These are phyloP conservation scores for Osmoderma eremita DNA, from an alignment of 2,888 invertebrate species.

Conservation along the genomic window DNA sequence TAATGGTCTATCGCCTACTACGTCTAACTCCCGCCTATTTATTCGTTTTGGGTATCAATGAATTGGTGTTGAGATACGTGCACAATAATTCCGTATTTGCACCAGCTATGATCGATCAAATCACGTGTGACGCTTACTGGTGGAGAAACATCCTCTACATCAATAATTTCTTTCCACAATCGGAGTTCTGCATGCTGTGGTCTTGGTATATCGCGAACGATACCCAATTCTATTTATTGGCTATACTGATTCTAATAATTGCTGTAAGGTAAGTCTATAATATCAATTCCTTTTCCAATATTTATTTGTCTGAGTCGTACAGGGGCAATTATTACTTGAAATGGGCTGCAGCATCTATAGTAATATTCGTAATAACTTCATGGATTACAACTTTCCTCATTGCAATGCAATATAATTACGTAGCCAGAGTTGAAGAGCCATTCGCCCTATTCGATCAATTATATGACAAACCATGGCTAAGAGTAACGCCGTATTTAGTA, in stretches of 20 bases:
- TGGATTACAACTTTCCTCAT: slow-evolving; percentile 81
- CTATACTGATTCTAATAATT: slow-evolving; percentile 72
- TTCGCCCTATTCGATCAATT: slow-evolving; percentile 85
- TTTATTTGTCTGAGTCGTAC: not conserved
- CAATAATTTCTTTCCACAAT: slow-evolving; percentile 80
- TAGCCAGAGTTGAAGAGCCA: slow-evolving; percentile 79
- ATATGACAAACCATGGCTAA: slow-evolving; percentile 86
- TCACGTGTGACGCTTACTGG: slow-evolving; percentile 82
- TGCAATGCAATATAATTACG: slow-evolving; percentile 79
- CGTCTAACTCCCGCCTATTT: slow-evolving; percentile 85
- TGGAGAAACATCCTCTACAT: slow-evolving; percentile 87
- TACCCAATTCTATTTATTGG: slow-evolving; percentile 80
- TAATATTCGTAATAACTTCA: slow-evolving; percentile 73
- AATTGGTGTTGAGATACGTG: slow-evolving; percentile 76
- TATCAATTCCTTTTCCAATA: not conserved
- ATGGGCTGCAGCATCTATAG: slow-evolving; percentile 69
- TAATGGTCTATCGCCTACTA: slow-evolving; percentile 73
- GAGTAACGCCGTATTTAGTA: slow-evolving; percentile 82
- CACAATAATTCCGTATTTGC: slow-evolving; percentile 79
- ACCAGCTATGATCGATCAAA: slow-evolving; percentile 75
- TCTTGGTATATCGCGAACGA: slow-evolving; percentile 87
- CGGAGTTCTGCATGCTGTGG: slow-evolving; percentile 85
- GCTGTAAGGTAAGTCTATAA: slow-evolving; percentile 71
- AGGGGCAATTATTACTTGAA: slow-evolving; percentile 70
- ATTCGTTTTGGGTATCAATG: slow-evolving; percentile 79